phyloP scores from a whole-genome alignment of 2,888 invertebrate genomes.

The Muschampia staudingeri region DNA sequence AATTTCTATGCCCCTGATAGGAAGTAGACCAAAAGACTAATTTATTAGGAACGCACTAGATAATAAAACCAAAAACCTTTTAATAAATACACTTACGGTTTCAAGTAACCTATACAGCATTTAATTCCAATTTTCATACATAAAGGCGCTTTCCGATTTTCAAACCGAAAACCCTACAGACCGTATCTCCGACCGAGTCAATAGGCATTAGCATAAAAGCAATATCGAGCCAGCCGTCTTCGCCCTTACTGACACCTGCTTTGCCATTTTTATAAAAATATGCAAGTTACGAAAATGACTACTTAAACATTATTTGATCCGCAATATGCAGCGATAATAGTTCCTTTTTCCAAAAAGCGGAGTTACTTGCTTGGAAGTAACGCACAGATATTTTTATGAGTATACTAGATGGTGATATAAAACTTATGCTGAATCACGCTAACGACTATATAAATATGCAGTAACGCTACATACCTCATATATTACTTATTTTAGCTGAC shows the following conservation, averaged over 20 bases:
- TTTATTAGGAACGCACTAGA: too few relatives aligned
- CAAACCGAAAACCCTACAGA: conserved; percentile 7
- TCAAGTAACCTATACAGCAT: background rate
- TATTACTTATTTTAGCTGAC: too few relatives aligned
- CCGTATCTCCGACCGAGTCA: conserved; percentile 72
- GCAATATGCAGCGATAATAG: background rate
- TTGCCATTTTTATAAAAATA: conserved; percentile 3
- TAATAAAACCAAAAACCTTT: too few relatives aligned
- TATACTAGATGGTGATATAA: too few relatives aligned
- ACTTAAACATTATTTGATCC: background rate
- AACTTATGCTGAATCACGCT: too few relatives aligned
- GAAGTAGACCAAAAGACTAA: too few relatives aligned
- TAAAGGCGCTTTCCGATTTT: background rate
- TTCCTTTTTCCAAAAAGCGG: background rate
- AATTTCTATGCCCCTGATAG: too few relatives aligned
- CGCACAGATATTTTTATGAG: too few relatives aligned
- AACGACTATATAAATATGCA: too few relatives aligned
- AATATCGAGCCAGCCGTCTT: conserved; percentile 78
- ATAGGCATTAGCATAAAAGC: conserved; percentile 88
- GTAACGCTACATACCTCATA: too few relatives aligned
- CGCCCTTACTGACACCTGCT: conserved; percentile 66
- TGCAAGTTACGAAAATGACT: background rate
- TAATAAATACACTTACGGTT: background rate
- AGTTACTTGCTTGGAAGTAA: too few relatives aligned
- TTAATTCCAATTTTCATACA: background rate